phyloP scores from a whole-genome alignment of 2,888 invertebrate genomes.

The Oscheius sp. region DNA sequence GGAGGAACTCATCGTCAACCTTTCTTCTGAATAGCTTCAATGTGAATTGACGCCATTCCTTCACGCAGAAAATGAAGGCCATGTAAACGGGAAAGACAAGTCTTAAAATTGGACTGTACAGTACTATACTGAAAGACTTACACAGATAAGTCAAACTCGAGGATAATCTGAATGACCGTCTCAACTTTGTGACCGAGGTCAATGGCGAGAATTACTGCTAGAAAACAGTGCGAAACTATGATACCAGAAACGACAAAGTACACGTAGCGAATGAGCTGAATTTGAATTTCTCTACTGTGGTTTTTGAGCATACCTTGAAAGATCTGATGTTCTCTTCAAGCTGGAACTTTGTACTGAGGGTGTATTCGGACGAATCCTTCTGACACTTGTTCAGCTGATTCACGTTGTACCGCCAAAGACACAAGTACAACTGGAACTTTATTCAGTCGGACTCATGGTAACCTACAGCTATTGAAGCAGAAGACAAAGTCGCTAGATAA shows the following conservation, averaged over 20 bases:
- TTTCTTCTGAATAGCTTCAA: neutral
- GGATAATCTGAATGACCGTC: constrained; percentile 1
- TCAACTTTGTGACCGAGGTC: neutral
- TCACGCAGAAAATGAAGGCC: constrained; percentile 10
- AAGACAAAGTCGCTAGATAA: neutral
- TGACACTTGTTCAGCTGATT: neutral
- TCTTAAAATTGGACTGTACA: neutral
- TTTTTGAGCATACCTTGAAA: constrained; percentile 1
- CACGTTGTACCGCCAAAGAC: constrained; percentile 8
- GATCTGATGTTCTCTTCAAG: constrained; percentile 11
- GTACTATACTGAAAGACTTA: neutral
- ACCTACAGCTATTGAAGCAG: neutral
- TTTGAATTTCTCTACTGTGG: neutral
- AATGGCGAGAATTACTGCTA: neutral
- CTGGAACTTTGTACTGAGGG: constrained; percentile 9
- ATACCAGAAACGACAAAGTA: neutral
- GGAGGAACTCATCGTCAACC: neutral
- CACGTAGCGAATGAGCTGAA: constrained; percentile 2
- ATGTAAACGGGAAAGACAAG: constrained; percentile 5
- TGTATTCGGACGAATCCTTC: neutral
- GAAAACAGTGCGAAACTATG: neutral
- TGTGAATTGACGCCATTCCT: constrained; percentile 7
- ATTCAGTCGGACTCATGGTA: neutral
- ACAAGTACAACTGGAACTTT: neutral
- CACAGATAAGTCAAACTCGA: constrained; percentile 14